Evolutionary conservation across 2,797 vertebrate species (phyloP).

Genomic region (Rallus crepitans): DNA sequence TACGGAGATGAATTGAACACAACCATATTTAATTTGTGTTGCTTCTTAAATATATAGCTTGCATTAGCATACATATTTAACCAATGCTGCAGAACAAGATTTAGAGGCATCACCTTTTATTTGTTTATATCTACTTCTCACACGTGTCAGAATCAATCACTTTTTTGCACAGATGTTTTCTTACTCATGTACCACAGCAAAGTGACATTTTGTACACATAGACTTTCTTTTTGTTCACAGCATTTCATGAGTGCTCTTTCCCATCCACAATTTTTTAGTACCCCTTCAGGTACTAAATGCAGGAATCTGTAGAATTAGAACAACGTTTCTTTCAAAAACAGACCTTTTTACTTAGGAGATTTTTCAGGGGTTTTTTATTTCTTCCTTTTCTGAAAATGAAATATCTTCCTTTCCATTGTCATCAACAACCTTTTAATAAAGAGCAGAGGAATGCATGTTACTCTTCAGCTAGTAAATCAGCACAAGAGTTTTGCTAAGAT

Average conservation of each 20-base stretch:
- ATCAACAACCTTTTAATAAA: neutral
- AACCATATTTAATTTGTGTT: constrained; percentile 32
- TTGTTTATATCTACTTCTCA: constrained; percentile 28
- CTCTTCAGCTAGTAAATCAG: neutral
- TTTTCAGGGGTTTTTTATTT: neutral
- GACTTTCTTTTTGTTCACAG: neutral
- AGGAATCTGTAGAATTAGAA: neutral
- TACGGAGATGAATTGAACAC: constrained; percentile 20
- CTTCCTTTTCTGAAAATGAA: neutral
- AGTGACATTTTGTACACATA: neutral
- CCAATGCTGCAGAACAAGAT: neutral
- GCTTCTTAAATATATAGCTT: constrained; percentile 40
- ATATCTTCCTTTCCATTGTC: neutral
- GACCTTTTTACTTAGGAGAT: neutral
- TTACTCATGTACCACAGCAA: neutral
- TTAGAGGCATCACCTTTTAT: constrained; percentile 40
- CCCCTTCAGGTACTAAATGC: neutral
- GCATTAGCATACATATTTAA: constrained; percentile 2
- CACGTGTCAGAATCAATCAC: constrained; percentile 35
- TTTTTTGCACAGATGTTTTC: neutral
- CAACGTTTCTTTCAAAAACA: neutral
- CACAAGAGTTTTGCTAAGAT: neutral
- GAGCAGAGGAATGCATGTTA: neutral
- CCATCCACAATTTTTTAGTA: neutral
- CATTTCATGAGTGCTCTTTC: neutral